Conservation (phyloP, 2,888 invertebrate genomes). For the Cataglyphis albicans region DNA sequence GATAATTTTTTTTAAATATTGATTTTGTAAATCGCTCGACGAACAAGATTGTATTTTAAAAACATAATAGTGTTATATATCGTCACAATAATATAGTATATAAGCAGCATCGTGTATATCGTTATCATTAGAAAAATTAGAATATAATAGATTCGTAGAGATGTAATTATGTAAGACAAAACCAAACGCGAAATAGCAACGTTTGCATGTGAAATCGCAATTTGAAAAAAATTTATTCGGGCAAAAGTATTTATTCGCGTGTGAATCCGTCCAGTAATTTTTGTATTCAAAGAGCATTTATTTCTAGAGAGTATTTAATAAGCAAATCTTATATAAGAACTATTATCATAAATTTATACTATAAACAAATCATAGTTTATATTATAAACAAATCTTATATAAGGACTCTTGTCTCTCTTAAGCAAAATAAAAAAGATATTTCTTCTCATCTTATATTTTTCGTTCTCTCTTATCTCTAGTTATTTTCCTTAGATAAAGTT, state of each 20-base stretch:
- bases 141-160: neutral
- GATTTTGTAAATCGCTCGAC: constrained; percentile 10
- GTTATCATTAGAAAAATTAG: constrained; percentile 14
- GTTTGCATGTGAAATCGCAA: neutral
- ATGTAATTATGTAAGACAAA: constrained; percentile 5
- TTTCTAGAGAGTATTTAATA: constrained; percentile 25
- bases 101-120: constrained; percentile 20
- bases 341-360: no score
- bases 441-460: neutral
- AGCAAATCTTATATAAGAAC: neutral
- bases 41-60: constrained; percentile 7
- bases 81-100: constrained; percentile 8
- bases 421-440: neutral
- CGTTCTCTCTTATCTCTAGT: neutral
- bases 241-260: constrained; percentile 12
- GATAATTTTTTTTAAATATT: neutral
- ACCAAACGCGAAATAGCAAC: constrained; percentile 30
- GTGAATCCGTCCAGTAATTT: constrained; percentile 44
- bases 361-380: no score
- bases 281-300: constrained; percentile 34
- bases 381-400: neutral
- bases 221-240: neutral
- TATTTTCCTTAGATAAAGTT: neutral
- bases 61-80: constrained; percentile 16
- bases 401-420: constrained; percentile 14